Evolutionary conservation across 1,140 invertebrate genomes (phyloP).

Genomic region (Doryteuthis pealeii): DNA sequence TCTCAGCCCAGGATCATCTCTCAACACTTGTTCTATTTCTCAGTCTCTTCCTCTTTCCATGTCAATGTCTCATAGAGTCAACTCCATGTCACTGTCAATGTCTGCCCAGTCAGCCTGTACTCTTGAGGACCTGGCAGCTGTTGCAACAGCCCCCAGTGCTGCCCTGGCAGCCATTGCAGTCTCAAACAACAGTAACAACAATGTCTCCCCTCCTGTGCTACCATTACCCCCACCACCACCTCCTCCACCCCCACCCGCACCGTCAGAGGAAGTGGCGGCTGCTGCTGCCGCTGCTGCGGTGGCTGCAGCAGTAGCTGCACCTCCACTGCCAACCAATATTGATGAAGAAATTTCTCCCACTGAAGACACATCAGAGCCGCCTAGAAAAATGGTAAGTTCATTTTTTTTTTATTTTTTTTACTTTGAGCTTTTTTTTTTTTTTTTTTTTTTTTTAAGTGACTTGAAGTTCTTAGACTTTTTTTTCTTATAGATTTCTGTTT

Average conservation of each 20-base stretch:
- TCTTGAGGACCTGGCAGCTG: constrained; percentile 4
- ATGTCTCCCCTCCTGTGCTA: not conserved
- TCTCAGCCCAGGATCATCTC: not conserved
- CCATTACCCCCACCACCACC: not conserved
- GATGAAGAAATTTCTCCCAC: constrained; percentile 3
- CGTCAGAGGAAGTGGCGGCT: not conserved
- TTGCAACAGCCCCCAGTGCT: not conserved
- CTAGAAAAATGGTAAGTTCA: not conserved
- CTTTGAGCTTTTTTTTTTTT: no score
- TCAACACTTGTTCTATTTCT: not conserved
- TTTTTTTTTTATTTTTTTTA: not conserved
- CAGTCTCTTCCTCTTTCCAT: not conserved
- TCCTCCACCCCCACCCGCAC: not conserved
- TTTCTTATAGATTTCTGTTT: no score
- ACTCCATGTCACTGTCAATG: not conserved
- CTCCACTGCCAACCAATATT: not conserved
- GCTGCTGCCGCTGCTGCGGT: not conserved
- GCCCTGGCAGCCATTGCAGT: constrained; percentile 2
- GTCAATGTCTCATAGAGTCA: not conserved
- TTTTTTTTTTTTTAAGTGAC: not conserved
- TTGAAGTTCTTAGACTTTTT: no score
- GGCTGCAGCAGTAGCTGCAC: not conserved
- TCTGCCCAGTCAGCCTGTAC: not conserved
- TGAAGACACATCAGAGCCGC: not conserved
- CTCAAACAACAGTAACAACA: not conserved